Percentiles rank a stretch among this genome's conserved stretches.
Conservation (phyloP, 2,113 vertebrate genomes). For the Scatophagus argus region DNA sequence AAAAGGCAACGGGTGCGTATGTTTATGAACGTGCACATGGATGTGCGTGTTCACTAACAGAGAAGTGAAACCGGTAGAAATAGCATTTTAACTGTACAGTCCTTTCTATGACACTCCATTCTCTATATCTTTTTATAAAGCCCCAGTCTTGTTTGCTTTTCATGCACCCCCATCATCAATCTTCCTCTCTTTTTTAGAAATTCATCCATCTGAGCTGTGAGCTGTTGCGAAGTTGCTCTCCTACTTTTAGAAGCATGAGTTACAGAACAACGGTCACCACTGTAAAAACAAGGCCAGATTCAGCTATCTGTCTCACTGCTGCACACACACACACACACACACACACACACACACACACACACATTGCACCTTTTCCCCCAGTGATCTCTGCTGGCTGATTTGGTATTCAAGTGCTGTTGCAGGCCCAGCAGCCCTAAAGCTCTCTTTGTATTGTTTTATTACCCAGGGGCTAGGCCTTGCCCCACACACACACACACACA, state of each 20-base stretch:
- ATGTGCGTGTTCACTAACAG: slow-evolving; percentile 48
- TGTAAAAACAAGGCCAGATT: slow-evolving; percentile 61
- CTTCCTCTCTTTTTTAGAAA: slow-evolving; percentile 62
- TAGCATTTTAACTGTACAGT: slow-evolving; percentile 69
- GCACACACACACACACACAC: slow-evolving; percentile 22
- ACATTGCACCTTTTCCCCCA: slow-evolving; percentile 63
- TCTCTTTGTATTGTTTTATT: slow-evolving; percentile 85
- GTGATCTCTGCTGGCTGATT: slow-evolving; percentile 77
- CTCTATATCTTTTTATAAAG: slow-evolving; percentile 73
- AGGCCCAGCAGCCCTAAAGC: slow-evolving; percentile 79
- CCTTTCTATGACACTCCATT: slow-evolving; percentile 7
- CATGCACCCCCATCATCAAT: slow-evolving; percentile 53
- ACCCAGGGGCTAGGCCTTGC: slow-evolving; percentile 73
- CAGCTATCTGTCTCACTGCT: slow-evolving; percentile 48
- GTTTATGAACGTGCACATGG: slow-evolving; percentile 5
- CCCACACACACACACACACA: slow-evolving; percentile 52
- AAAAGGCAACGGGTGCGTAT: slow-evolving; percentile 18
- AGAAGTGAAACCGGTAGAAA: slow-evolving; percentile 80
- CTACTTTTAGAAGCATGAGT: slow-evolving; percentile 77
- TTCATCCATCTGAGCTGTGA: slow-evolving; percentile 66
- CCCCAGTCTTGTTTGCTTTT: slow-evolving; percentile 52
- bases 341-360: slow-evolving; percentile 30
- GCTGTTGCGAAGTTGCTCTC: slow-evolving; percentile 70
- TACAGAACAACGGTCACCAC: slow-evolving; percentile 70
- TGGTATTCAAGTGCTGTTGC: slow-evolving; percentile 78